phyloP scores from a whole-genome alignment of 2,113 vertebrate species.

The Paraplagusia blochii region DNA sequence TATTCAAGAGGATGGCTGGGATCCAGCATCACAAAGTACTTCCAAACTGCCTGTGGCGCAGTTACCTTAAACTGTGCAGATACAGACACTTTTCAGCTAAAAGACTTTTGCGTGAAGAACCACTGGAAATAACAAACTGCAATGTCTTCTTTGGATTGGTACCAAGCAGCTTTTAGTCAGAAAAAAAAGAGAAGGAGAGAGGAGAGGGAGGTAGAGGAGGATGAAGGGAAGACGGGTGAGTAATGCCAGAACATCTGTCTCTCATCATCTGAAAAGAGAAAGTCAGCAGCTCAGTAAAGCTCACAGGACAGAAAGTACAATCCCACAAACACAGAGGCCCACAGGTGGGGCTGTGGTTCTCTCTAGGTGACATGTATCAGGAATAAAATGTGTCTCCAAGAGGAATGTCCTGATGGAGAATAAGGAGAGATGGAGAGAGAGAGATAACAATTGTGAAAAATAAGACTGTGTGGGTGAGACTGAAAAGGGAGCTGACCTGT shows the following conservation, averaged over 20 bases:
- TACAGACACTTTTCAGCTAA: constrained; percentile 12
- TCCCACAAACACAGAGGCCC: constrained; percentile 31
- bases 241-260: constrained; percentile 70
- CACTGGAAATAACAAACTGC: constrained; percentile 32
- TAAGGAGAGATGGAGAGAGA: too few species aligned
- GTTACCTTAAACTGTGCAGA: constrained; percentile 21
- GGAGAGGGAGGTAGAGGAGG: constrained; percentile 24
- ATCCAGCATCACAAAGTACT: constrained; percentile 12
- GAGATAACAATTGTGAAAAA: too few species aligned
- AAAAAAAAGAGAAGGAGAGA: constrained; percentile 35
- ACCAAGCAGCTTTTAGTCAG: constrained; percentile 45
- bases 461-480: too few species aligned
- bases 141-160: constrained; percentile 52
- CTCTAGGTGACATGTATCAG: constrained; percentile 62
- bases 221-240: constrained; percentile 27
- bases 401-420: too few species aligned
- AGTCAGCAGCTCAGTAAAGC: constrained; percentile 66
- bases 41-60: constrained; percentile 11
- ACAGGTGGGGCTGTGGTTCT: constrained; percentile 54
- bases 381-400: background rate
- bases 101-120: constrained; percentile 11
- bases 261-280: constrained; percentile 68
- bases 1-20: constrained; percentile 14
- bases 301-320: constrained; percentile 48
- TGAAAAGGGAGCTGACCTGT: background rate